Percentiles rank a stretch among this genome's conserved stretches.
Evolutionary conservation across 2,113 vertebrate genomes (phyloP).

Genomic region (Mus spicilegus): DNA sequence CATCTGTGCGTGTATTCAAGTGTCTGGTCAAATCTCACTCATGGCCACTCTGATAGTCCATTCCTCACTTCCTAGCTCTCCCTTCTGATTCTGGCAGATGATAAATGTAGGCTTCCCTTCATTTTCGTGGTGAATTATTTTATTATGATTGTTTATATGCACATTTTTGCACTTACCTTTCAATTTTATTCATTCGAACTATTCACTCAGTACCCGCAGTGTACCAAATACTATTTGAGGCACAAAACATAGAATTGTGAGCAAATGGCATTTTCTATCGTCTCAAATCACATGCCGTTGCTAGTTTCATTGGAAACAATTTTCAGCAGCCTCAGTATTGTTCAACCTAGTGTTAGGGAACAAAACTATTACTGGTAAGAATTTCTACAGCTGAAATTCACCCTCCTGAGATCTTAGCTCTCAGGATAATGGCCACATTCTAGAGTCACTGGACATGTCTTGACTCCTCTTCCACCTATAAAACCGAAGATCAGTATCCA

Average conservation of each 20-base stretch:
- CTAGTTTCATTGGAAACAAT: background rate
- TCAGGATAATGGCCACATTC: background rate
- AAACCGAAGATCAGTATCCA: background rate
- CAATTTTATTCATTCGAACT: constrained; percentile 12
- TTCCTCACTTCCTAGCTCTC: background rate
- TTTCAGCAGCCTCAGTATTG: background rate
- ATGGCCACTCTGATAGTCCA: background rate
- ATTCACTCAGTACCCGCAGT: background rate
- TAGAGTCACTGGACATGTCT: background rate
- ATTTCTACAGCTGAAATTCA: background rate
- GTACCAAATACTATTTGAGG: background rate
- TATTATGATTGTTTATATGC: background rate
- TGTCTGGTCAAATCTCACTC: background rate
- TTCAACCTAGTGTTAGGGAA: background rate
- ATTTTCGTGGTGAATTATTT: background rate
- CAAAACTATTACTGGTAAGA: background rate
- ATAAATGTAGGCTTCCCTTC: background rate
- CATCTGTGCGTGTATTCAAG: background rate
- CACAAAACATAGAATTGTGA: background rate
- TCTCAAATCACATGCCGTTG: background rate
- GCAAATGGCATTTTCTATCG: background rate
- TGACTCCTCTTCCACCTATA: background rate
- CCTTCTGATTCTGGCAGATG: background rate
- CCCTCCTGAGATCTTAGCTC: background rate
- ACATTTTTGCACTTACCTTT: background rate